These are phyloP conservation scores for Plagiodera versicolora DNA, from an alignment of 2,888 invertebrate species.

Conservation along the genomic window DNA sequence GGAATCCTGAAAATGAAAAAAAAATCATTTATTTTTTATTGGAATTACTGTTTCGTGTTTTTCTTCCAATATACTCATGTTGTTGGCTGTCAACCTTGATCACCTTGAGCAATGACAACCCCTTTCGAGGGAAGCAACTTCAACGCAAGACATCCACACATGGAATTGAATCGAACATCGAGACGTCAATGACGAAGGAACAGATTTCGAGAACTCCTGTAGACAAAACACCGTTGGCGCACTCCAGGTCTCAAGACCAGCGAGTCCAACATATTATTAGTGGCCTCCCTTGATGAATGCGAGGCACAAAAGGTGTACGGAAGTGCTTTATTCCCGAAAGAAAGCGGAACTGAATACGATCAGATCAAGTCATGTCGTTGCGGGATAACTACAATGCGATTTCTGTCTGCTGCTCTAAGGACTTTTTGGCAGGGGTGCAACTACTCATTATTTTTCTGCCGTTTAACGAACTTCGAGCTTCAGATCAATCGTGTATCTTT, in stretches of 20 bases:
- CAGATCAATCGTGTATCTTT: conserved; percentile 3
- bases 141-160: background rate
- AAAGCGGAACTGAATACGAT: conserved; percentile 53
- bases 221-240: conserved; percentile 50
- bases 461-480: conserved; percentile 44
- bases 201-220: conserved; percentile 38
- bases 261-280: conserved; percentile 51
- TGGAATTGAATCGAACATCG: background rate
- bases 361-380: conserved; percentile 52
- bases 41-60: no score
- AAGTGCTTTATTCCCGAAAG: conserved; percentile 51
- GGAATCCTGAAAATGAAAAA: no score
- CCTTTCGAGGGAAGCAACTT: no score
- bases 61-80: no score
- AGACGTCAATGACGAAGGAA: conserved; percentile 25
- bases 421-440: conserved; percentile 41
- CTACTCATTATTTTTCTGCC: conserved; percentile 43
- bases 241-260: conserved; percentile 47
- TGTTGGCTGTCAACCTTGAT: no score
- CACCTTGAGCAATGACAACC: no score
- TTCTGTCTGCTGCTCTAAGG: conserved; percentile 36
- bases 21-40: no score
- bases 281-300: conserved; percentile 50
- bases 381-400: conserved; percentile 42
- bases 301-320: conserved; percentile 53